Conservation (phyloP, 2,113 vertebrate genomes). For the Isichthys henryi region DNA sequence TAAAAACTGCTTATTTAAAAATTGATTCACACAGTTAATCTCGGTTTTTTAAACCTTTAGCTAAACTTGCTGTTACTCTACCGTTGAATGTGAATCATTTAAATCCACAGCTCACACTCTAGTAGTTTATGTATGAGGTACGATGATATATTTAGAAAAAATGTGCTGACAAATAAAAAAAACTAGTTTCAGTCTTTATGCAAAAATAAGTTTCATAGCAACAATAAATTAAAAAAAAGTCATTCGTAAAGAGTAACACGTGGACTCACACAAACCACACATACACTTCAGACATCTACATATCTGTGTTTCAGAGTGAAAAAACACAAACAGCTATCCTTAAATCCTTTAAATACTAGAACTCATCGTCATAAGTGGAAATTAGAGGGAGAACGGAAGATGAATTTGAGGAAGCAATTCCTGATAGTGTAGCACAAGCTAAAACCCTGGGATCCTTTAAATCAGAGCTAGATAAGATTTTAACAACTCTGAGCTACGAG, state of each 20-base stretch:
- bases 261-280: not conserved
- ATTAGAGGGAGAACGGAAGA: too few relatives aligned
- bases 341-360: too few relatives aligned
- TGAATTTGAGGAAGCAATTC: too few relatives aligned
- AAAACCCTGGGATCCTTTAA: too few relatives aligned
- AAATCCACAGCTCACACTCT: not conserved
- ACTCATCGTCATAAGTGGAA: too few relatives aligned
- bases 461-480: too few relatives aligned
- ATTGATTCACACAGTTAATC: not conserved
- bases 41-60: not conserved
- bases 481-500: too few relatives aligned
- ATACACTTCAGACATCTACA: not conserved
- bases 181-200: not conserved
- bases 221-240: not conserved
- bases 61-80: not conserved
- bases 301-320: not conserved
- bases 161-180: not conserved
- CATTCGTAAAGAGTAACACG: not conserved
- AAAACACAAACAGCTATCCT: not conserved
- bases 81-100: not conserved
- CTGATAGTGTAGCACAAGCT: too few relatives aligned
- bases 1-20: constrained; percentile 3
- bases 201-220: not conserved
- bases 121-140: not conserved
- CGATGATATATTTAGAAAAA: not conserved